Evolutionary conservation across 1,140 invertebrate species (phyloP).

Genomic region (Zaprionus ornatus): DNA sequence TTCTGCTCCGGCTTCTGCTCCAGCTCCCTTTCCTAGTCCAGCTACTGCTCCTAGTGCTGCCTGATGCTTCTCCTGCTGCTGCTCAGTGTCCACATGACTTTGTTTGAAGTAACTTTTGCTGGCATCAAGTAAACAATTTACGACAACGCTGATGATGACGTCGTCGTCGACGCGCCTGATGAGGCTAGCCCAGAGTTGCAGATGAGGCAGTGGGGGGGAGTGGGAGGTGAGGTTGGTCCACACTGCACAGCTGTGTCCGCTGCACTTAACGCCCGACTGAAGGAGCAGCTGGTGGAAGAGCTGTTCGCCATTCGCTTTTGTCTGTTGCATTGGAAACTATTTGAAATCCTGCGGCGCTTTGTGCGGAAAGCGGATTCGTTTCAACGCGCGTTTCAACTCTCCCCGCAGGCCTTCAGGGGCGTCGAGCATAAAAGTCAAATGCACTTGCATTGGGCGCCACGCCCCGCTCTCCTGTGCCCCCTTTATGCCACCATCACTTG

Average conservation of each 20-base stretch:
- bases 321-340: conserved; percentile 67
- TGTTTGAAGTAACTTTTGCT: conserved; percentile 77
- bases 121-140: conserved; percentile 81
- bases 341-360: conserved; percentile 77
- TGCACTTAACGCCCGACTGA: conserved; percentile 60
- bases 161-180: conserved; percentile 46
- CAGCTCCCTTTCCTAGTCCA: conserved; percentile 2
- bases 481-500: conserved; percentile 21
- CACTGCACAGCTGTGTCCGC: conserved; percentile 55
- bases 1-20: background rate
- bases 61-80: conserved; percentile 1
- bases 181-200: conserved; percentile 32
- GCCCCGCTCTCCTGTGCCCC: background rate
- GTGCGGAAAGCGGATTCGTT: conserved; percentile 75
- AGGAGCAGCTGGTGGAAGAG: conserved; percentile 3
- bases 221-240: conserved; percentile 16
- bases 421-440: conserved; percentile 79
- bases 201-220: background rate
- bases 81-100: conserved; percentile 75
- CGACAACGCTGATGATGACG: conserved; percentile 79
- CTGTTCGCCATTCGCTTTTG: conserved; percentile 36
- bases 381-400: conserved; percentile 61
- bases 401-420: conserved; percentile 38
- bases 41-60: conserved; percentile 13
- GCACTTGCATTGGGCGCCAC: conserved; percentile 54